These are phyloP conservation scores for Cryptoprocta ferox DNA, from an alignment of 2,797 vertebrate species.

Conservation along the genomic window DNA sequence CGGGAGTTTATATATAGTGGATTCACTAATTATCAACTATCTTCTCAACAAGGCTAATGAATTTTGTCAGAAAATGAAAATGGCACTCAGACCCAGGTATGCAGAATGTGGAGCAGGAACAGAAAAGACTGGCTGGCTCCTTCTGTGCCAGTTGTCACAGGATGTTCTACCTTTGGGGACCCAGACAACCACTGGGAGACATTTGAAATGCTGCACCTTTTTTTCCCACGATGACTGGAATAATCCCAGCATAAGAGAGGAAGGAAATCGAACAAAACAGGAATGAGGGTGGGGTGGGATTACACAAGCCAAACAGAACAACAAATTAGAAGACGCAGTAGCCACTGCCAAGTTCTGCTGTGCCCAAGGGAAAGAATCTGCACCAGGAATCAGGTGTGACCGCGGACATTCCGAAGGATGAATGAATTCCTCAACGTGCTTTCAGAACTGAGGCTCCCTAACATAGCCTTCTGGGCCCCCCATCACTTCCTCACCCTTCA, in stretches of 20 bases:
- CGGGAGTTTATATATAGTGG: not conserved
- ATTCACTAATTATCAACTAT: not conserved
- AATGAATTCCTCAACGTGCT: fast-evolving
- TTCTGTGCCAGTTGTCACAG: not conserved
- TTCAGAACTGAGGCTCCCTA: not conserved
- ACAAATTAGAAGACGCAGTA: not conserved
- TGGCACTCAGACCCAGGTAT: not conserved
- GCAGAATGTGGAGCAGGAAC: not conserved
- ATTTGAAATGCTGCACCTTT: not conserved
- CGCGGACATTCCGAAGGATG: not conserved
- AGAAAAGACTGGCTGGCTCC: not conserved
- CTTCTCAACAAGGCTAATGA: not conserved
- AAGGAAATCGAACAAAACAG: not conserved
- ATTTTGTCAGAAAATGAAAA: not conserved
- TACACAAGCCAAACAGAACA: not conserved
- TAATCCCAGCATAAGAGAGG: not conserved
- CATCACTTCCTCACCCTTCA: not conserved
- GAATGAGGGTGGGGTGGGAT: not conserved
- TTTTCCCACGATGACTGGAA: not conserved
- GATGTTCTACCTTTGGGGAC: not conserved
- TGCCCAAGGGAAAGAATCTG: not conserved
- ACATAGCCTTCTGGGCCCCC: not conserved
- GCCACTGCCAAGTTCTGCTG: fast-evolving
- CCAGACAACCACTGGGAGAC: not conserved
- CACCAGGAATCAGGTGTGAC: not conserved